Evolutionary conservation across 1,140 invertebrate species (phyloP), one percentile per base, ranked within the genome.

Genomic region (Drosophila mayri): DNA sequence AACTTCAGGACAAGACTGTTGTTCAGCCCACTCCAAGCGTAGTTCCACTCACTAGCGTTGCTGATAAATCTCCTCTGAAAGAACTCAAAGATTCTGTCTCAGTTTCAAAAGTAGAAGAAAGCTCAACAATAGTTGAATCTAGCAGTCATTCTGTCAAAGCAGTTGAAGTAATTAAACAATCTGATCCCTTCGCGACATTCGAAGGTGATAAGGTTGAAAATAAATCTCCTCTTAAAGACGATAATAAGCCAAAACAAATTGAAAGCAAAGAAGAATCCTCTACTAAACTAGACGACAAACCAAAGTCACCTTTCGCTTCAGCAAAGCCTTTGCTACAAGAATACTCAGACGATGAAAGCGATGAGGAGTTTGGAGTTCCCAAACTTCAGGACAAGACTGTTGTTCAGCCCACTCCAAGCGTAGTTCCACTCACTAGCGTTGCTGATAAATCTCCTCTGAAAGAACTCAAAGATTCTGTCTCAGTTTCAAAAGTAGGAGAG

Each of bases 271-370:
- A n/a, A n/a, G n/a, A n/a, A n/a, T n/a, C n/a, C n/a, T n/a, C n/a
- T 43, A 28, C 11, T 35, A 55, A 64, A 30, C 40, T 37, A 54
- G 66, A 72, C 12, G 62, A 79, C 7, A 76, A 67, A 37, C 62
- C 18, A 37, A 37, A 37, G 11, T 37, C 35, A 0, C 6, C 12
- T 10, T 4, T 30, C 6, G 43, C 5, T 22, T 25, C 25, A 25
- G 25, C 25, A 25, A 25, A 32, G 3, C 28, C 28, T 1, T 12
- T 18, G 18, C 30, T 1, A 0, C 0, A 20, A 16, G 4, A 22
- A 37, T 8, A 35, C 20, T 22, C n/a, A 4, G 50, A 37, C 18
- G 28, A 18, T 20, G 12, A 54, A 9, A 18, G 14, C 46, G 25
- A n/a, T 18, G 47, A 44, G 12, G 11, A 44, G 8, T 43, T 49